Percentiles rank a stretch among this genome's conserved stretches.
Evolutionary conservation across 2,797 vertebrate species (phyloP).

Genomic region (Hydrophis major): DNA sequence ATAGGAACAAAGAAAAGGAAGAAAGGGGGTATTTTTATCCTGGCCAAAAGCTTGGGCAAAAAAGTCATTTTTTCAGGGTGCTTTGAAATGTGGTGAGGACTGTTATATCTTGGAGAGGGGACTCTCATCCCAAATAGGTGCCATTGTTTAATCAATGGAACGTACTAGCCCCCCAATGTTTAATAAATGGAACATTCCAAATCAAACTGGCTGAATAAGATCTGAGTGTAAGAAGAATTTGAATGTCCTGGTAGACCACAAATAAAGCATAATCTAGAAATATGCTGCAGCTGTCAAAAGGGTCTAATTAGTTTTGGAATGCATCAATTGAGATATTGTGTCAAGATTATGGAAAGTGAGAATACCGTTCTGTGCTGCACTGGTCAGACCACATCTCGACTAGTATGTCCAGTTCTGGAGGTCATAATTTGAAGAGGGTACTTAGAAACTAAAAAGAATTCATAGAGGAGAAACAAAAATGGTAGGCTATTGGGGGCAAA

Average conservation of each 20-base stretch:
- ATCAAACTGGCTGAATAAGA: no score
- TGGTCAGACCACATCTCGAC: not conserved
- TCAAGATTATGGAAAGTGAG: not conserved
- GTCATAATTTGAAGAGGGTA: not conserved
- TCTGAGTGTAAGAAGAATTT: no score
- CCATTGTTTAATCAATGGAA: not conserved
- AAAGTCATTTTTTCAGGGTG: not conserved
- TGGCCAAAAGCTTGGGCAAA: not conserved
- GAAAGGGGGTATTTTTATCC: not conserved
- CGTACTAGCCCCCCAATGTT: no score
- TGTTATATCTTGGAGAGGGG: not conserved
- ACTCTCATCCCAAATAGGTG: not conserved
- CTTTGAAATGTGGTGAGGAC: not conserved
- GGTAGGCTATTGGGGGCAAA: not conserved
- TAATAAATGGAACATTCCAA: no score
- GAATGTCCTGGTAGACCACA: not conserved
- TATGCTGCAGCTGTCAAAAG: not conserved
- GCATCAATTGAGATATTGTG: not conserved
- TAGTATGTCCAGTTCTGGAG: not conserved
- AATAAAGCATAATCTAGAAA: not conserved
- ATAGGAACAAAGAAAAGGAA: not conserved
- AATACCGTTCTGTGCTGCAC: not conserved
- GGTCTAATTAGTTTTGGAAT: not conserved
- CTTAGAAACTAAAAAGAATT: not conserved
- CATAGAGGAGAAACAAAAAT: not conserved